phyloP scores from a whole-genome alignment of 2,888 invertebrate genomes.

The Anodontia alba region DNA sequence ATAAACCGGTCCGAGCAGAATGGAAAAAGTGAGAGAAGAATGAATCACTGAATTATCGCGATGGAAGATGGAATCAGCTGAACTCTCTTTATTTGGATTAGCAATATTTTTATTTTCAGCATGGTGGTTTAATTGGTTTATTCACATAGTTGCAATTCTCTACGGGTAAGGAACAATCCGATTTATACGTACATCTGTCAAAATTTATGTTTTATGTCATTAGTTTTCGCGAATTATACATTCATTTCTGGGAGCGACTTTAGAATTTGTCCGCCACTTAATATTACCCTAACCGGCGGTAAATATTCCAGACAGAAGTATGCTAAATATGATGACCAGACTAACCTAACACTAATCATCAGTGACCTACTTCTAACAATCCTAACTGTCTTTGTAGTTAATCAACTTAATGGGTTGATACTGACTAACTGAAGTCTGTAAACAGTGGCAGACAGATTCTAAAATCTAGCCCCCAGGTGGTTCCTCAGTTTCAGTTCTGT shows the following conservation, averaged over 20 bases:
- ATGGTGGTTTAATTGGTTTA: slow-evolving; percentile 68
- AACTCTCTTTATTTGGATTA: slow-evolving; percentile 65
- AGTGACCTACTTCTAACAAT: too few species aligned
- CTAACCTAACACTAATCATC: too few species aligned
- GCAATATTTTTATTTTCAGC: slow-evolving; percentile 58
- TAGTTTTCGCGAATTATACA: slow-evolving; percentile 11
- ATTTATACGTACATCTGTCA: not conserved
- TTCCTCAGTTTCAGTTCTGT: too few species aligned
- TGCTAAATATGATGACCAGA: too few species aligned
- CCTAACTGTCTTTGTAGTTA: too few species aligned
- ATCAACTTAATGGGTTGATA: too few species aligned
- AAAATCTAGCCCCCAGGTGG: too few species aligned
- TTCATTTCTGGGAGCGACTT: not conserved
- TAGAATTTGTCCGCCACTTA: too few species aligned
- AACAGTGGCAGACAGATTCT: too few species aligned
- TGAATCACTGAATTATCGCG: slow-evolving; percentile 10
- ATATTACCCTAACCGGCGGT: too few species aligned
- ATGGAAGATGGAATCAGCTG: slow-evolving; percentile 71
- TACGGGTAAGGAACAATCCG: slow-evolving; percentile 59
- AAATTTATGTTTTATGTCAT: not conserved
- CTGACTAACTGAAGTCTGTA: too few species aligned
- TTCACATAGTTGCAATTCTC: slow-evolving; percentile 62
- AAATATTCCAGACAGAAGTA: too few species aligned
- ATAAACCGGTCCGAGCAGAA: not conserved
- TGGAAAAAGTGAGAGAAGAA: not conserved